Base-by-base conservation (phyloP, 2,113 vertebrate genomes). In the Daboia siamensis region DNA sequence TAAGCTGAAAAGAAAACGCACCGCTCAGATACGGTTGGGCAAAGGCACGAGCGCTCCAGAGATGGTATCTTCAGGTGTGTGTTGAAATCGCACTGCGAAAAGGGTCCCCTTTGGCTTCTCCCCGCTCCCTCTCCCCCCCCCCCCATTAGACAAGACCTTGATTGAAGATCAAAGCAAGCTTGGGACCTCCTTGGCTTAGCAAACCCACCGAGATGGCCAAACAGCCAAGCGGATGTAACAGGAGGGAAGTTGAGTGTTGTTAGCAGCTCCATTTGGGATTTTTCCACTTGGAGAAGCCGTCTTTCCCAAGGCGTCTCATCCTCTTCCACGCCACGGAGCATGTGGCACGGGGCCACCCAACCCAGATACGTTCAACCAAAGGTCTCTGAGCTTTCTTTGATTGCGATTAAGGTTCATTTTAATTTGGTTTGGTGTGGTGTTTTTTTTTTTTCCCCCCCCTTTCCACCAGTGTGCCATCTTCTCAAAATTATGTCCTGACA, bases 41-140 rank as follows among this genome's bases (percentile, higher is more conserved):
- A 97, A 97, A 95, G 97, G 98, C 98, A 97, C 98, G 98, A 98
- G 98, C 98, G 46, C 96, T 97, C 97, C 94, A 95, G 90, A 97
- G 96, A 93, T 97, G 99, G 99, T 99, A 99, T 99, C 99, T 99
- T 99, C 99, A 99, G 99, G 98, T 99, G 99, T 99, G 97, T 98
- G 98, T 98, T 98, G 98, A 98, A 85, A 98, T 98, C 98, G 98
- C 98, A 98, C 98, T 55, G 98, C 97, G 97, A 96, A 98, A 97
- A 97, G 97, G 95, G 98, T 98, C 95, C 96, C 91, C 29, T 51
- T 74, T 46, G 23, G 59, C 52, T 87, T 89, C 24, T 69, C 39
- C 85, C 39, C 23, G 20, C 20, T 6, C 61, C 21, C 21, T 2
- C n/a, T 85, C 10, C 24, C 23, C 5, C 9, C 54, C 95, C 97